Base-by-base conservation (phyloP, 2,113 vertebrate species). In the Falcunculus frontatus region DNA sequence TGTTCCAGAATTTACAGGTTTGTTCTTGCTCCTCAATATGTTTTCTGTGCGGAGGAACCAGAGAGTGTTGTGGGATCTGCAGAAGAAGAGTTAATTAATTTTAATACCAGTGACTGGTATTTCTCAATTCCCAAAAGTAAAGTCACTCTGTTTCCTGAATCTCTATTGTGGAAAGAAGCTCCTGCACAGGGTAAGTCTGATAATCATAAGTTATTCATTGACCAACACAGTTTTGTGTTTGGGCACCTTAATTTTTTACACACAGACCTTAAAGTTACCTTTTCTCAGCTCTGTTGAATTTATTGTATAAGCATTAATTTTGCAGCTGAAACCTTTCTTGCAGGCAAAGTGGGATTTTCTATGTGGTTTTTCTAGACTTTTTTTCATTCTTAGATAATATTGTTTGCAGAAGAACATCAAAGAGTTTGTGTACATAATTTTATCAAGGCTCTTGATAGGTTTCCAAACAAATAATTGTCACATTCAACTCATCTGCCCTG, bases 181-280 rank as follows among this genome's bases (percentile, higher is more conserved):
- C 96, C 92, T 87, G 62, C 74, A 55, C 46, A 95, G 76, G 77
- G 84, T 53, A 74, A 63, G 60, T 92, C 91, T 70, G 96, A 97
- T 30, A 95, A 70, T 60, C 89, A 83, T n/a, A 86, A 95, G 59
- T 78, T 97, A 13, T 97, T 98, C 82, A 93, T 97, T 6, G 97
- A 98, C 75, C 87, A 93, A 69, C 96, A 98, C 21, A 97, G 97
- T 41, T 97, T 95, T 92, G 80, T 96, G 16, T 98, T 98, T 91
- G 96, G 97, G 17, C 95, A 98, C 3, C 80, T 98, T 44, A 96
- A 97, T 70, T 97, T 97, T 97, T 95, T 97, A 97, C 62, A 95
- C 97, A 33, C 96, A 97, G 47, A 97, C 97, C 14, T 97, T 95
- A 55, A 96, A 96, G 55, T 84, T 97, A 16, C 84, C 96, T 70